Percentiles rank a stretch among this genome's conserved stretches.
These are phyloP conservation scores for Cyaniris semiargus DNA, from an alignment of 2,888 invertebrate genomes.

Conservation along the genomic window DNA sequence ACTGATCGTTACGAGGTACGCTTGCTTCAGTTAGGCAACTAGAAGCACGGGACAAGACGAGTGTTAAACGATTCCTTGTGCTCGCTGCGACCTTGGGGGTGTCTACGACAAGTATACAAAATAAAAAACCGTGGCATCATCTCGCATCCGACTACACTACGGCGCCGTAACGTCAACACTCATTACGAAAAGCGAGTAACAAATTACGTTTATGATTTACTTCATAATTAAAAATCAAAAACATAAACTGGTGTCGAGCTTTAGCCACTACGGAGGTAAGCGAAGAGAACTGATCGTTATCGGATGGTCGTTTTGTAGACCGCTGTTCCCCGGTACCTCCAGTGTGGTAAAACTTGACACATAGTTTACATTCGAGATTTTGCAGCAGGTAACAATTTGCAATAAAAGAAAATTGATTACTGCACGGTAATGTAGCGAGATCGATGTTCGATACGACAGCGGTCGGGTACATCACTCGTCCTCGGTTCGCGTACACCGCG, in stretches of 20 bases:
- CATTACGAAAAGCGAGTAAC: conserved; percentile 26
- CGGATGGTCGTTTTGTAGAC: neutral
- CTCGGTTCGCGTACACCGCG: conserved; percentile 55
- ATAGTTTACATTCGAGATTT: conserved; percentile 1
- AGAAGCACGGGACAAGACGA: conserved; percentile 74
- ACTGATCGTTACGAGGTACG: conserved; percentile 47
- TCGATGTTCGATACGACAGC: conserved; percentile 47
- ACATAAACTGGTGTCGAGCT: neutral
- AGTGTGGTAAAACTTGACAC: neutral
- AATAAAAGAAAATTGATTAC: conserved; percentile 32
- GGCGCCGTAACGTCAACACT: conserved; percentile 39
- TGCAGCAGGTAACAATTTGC: neutral
- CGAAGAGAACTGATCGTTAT: neutral
- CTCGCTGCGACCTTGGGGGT: conserved; percentile 57
- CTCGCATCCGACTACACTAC: conserved; percentile 52
- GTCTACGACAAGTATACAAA: conserved; percentile 49
- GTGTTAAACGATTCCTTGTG: conserved; percentile 62
- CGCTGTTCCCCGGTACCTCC: neutral
- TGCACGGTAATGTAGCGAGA: conserved; percentile 58
- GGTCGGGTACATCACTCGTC: conserved; percentile 49
- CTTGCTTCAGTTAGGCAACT: conserved; percentile 72
- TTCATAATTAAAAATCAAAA: neutral
- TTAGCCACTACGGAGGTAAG: neutral
- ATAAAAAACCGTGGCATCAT: conserved; percentile 58
- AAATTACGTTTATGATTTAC: neutral